These are phyloP conservation scores for Brachypodius melanocephalos DNA, from an alignment of 2,113 vertebrate species.

Conservation along the genomic window DNA sequence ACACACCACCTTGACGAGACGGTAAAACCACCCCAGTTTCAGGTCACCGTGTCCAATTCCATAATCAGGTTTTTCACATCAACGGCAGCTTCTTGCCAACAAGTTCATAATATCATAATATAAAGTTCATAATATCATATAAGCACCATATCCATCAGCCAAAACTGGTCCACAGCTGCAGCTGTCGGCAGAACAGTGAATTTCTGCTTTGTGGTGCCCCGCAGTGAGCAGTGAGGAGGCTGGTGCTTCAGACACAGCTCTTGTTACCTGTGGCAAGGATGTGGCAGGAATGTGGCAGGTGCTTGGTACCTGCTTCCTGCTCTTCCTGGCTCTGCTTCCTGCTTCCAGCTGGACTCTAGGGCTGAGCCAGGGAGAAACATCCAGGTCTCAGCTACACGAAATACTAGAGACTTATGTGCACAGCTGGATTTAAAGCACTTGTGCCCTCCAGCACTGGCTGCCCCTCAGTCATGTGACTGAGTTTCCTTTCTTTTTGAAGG, in stretches of 20 bases:
- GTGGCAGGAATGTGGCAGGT: neutral
- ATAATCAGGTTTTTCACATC: neutral
- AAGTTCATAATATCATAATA: neutral
- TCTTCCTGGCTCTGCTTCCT: neutral
- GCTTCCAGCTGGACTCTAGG: neutral
- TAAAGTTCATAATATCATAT: neutral
- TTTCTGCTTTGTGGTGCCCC: neutral
- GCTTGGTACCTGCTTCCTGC: neutral
- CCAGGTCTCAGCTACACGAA: neutral
- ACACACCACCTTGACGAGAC: neutral
- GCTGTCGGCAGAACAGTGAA: neutral
- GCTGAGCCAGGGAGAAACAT: neutral
- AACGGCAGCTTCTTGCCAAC: neutral
- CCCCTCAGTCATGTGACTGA: fast-evolving
- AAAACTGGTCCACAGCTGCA: neutral
- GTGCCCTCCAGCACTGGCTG: neutral
- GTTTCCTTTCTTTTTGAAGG: neutral
- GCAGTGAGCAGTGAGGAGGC: fast-evolving
- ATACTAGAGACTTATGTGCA: neutral
- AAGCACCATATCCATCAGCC: neutral
- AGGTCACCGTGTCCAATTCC: neutral
- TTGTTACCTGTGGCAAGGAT: fast-evolving
- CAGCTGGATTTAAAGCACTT: neutral
- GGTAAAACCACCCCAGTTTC: neutral
- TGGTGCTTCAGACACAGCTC: neutral